Evolutionary conservation across 2,797 vertebrate species (phyloP).

Genomic region (Melopsittacus undulatus): DNA sequence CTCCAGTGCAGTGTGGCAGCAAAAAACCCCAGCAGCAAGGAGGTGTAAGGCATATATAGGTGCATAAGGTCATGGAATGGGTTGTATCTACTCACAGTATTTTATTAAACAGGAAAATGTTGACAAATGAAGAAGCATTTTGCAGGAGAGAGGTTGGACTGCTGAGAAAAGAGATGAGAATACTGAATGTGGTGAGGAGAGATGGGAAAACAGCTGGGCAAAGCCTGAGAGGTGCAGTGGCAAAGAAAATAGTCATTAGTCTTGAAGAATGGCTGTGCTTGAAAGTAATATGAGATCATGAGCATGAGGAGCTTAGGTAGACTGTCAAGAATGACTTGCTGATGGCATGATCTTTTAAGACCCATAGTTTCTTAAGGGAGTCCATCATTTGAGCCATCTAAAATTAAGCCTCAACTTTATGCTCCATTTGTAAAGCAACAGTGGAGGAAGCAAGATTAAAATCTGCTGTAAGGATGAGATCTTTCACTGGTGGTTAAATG

Average conservation of each 20-base stretch:
- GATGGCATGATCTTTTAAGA: background rate
- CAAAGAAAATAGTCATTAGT: background rate
- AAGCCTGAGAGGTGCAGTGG: background rate
- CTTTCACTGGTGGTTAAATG: background rate
- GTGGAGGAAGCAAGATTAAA: background rate
- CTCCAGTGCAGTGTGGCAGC: background rate
- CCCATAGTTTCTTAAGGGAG: background rate
- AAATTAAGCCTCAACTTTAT: background rate
- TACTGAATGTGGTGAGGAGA: background rate
- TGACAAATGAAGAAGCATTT: background rate
- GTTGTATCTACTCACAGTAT: background rate
- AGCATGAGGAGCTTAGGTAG: background rate
- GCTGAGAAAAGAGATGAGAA: background rate
- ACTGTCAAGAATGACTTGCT: background rate
- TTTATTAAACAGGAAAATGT: background rate
- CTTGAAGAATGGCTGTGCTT: background rate
- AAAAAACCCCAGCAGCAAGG: background rate
- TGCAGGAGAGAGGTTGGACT: background rate
- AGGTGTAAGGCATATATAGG: background rate
- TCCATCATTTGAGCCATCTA: background rate
- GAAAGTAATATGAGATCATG: background rate
- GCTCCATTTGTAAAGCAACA: background rate
- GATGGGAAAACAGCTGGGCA: background rate
- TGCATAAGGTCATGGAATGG: background rate
- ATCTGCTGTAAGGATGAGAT: background rate